Evolutionary conservation across 2,797 vertebrate genomes (phyloP), one percentile per base, ranked within the genome.

Genomic region (Rhynchotus rufescens): DNA sequence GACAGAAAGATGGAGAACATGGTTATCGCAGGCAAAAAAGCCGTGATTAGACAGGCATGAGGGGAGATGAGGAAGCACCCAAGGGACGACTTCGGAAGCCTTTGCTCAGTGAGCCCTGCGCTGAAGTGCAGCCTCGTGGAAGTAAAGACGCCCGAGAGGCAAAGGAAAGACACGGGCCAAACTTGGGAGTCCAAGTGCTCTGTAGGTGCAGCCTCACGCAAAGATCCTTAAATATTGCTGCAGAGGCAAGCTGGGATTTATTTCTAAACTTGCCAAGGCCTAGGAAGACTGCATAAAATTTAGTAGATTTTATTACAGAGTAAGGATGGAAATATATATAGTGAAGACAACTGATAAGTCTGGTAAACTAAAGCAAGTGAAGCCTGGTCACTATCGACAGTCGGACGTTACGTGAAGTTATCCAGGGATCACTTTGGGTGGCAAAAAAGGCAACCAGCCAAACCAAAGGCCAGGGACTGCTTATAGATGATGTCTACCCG

Each of bases 91-190:
- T 93, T 91, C 28, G 13, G 62, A 86, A 95, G 89, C 64, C 52
- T 76, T 80, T 89, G 77, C 81, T 95, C 93, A 93, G 95, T 91
- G 82, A 95, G 5, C 88, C 71, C 6, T 96, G 49, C 80, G 47
- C 14, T 51, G 56, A 89, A 95, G 89, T 75, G 91, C 96, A 94
- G 83, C 65, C 89, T 88, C 47, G 88, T 94, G 89, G 95, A 97
- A 97, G 78, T 77, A 93, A 97, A 93, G 84, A 73, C 26, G 42
- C 90, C 94, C 10, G 0, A 83, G 90, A 94, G 89, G 96, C 80
- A 88, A 52, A 78, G 72, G 54, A 71, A 84, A 92, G 82, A 74
- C 78, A 38, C 9, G 11, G 67, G 71, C 85, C 76, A 61, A 40
- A 84, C 60, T 66, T 72, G 36, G 67, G 40, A 85, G 65, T 30